These are phyloP conservation scores for Rhimphoctona megacephalus DNA, from an alignment of 2,888 invertebrate species.

Conservation along the genomic window DNA sequence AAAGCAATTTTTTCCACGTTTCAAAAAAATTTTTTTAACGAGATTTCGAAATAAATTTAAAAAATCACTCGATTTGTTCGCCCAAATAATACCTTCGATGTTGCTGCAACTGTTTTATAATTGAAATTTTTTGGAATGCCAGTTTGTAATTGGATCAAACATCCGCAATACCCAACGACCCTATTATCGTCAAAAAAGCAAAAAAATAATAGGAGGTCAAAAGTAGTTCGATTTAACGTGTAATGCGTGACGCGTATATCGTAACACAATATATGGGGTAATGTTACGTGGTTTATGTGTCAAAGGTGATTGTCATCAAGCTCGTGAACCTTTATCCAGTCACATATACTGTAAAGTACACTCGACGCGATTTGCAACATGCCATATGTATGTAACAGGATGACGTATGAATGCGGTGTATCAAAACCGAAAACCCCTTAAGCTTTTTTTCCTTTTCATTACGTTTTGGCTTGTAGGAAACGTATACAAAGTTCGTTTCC, in stretches of 20 bases:
- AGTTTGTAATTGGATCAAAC: neutral
- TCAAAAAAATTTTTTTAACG: neutral
- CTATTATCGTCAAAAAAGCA: too few relatives aligned
- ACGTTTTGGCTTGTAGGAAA: slow-evolving; percentile 6
- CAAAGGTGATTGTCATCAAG: slow-evolving; percentile 55
- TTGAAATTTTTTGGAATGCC: neutral
- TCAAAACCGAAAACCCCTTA: slow-evolving; percentile 20
- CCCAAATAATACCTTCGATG: neutral
- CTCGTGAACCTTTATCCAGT: slow-evolving; percentile 30
- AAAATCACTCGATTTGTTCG: neutral
- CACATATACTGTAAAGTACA: slow-evolving; percentile 24
- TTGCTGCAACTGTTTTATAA: neutral
- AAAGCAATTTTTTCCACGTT: neutral
- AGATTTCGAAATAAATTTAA: neutral
- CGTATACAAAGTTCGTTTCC: slow-evolving; percentile 54
- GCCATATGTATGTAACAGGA: slow-evolving; percentile 42
- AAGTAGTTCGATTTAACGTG: neutral
- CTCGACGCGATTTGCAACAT: slow-evolving; percentile 31
- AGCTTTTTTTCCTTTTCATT: slow-evolving; percentile 34
- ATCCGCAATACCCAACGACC: neutral
- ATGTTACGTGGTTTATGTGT: slow-evolving; percentile 49
- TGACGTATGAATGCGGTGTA: slow-evolving; percentile 11
- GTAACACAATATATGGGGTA: slow-evolving; percentile 20
- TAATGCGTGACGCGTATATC: neutral
- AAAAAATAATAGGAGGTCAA: neutral